phyloP scores from a whole-genome alignment of 2,113 vertebrate species.

The Alces alces region DNA sequence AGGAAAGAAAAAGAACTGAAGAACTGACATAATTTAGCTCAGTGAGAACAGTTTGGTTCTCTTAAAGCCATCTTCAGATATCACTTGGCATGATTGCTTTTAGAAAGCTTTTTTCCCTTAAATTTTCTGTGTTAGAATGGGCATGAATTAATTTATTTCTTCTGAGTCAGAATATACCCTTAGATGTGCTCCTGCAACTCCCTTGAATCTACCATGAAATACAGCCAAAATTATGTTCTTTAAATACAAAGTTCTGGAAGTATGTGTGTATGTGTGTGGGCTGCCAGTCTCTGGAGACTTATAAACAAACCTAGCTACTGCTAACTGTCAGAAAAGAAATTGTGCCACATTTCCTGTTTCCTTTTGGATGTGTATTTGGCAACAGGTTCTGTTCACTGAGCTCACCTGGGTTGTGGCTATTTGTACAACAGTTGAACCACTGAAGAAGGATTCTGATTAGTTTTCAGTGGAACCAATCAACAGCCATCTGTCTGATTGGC shows the following conservation, averaged over 20 bases:
- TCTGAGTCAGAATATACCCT: conserved; percentile 20
- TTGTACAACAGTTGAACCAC: background rate
- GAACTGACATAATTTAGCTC: conserved; percentile 63
- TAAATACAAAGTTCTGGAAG: background rate
- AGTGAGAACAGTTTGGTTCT: conserved; percentile 62
- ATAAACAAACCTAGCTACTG: background rate
- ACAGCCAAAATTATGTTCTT: background rate
- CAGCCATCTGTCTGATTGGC: conserved; percentile 35
- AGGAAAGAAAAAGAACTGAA: background rate
- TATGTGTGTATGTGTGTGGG: background rate
- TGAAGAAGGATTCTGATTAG: conserved; percentile 54
- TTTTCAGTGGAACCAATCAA: conserved; percentile 52
- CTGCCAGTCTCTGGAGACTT: background rate
- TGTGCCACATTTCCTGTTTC: background rate
- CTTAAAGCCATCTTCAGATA: conserved; percentile 52
- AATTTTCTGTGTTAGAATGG: background rate
- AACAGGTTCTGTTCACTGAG: background rate
- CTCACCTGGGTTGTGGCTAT: conserved; percentile 32
- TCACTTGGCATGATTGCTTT: conserved; percentile 58
- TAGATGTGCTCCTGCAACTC: background rate
- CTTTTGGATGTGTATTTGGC: background rate
- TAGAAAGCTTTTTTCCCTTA: conserved; percentile 60
- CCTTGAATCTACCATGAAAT: background rate
- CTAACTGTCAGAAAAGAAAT: background rate
- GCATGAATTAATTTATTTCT: conserved; percentile 10